Base-by-base conservation (phyloP, 1,140 invertebrate genomes). In the Achatina immaculata region DNA sequence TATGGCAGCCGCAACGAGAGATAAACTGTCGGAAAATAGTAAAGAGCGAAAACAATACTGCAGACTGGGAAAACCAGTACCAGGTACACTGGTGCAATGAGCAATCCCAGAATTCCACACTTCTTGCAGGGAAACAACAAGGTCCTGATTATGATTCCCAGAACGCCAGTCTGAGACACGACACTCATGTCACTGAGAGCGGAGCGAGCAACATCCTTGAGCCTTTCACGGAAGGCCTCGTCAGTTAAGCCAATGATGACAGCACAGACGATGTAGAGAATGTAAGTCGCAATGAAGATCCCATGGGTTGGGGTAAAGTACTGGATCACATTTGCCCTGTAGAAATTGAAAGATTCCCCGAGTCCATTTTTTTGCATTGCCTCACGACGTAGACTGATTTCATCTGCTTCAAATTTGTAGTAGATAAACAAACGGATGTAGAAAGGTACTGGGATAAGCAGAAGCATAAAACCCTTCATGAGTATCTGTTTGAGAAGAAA, bases 1-100 rank as follows among this genome's bases (percentile, higher is more conserved):
- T 83, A 90, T 21, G 89, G 74, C 19, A 90, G 83, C 78, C 90
- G 82, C 69, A 87, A 87, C 0, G 88, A 84, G 14, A 91, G 81
- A 78, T 90, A 90, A 21, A 90, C 65, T 0, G 89, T 89, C 14
- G 90, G 90, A 28, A 91, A 81, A 38, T 87, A 89, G 75, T 90
- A 91, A 0, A 89, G 21, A 28, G 83, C 51, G 73, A 88, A 87
- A 11, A 89, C 81, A 19, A 86, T 6, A 9, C 83, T 58, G 42
- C 85, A 86, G 9, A 89, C 34, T 9, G 90, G 90, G 2, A 86
- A 40, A 0, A 84, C 85, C 0, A 88, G 6, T 4, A 82, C 80
- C 34, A 83, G 82, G 71, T 90, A 90, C 1, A 90, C 34, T 19
- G 88, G 86, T 21, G 83, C 86, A 7, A 89, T 34, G 0, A 89